phyloP scores from a whole-genome alignment of 2,113 vertebrate genomes.

The Megalops atlanticus region DNA sequence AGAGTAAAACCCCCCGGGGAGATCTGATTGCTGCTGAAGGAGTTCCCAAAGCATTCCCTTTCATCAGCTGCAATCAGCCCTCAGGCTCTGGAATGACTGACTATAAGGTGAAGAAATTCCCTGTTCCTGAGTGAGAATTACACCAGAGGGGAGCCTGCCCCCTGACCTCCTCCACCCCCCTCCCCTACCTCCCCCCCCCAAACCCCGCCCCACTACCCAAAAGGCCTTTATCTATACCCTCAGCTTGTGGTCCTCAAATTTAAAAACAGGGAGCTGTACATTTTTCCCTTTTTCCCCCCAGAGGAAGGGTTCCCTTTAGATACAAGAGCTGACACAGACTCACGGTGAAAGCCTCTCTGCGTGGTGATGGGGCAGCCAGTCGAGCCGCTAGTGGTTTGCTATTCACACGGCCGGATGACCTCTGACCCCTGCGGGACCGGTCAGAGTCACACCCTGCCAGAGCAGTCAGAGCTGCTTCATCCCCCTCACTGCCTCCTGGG shows the following conservation, averaged over 20 bases:
- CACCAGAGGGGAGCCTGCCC: conserved; percentile 15
- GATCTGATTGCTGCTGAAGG: not conserved
- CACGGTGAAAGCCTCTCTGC: too few species aligned
- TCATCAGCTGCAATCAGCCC: not conserved
- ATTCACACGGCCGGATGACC: too few species aligned
- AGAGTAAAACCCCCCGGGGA: not conserved
- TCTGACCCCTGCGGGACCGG: too few species aligned
- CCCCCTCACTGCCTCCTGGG: not conserved
- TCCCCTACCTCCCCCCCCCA: too few species aligned
- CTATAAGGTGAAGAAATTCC: not conserved
- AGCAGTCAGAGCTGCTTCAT: not conserved
- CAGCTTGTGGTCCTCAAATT: not conserved
- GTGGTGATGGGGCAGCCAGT: too few species aligned
- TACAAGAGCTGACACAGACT: conserved; percentile 6
- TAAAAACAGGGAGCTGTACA: too few species aligned
- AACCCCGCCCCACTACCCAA: too few species aligned
- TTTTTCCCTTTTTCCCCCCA: too few species aligned
- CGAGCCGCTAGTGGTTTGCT: too few species aligned
- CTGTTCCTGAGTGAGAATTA: not conserved
- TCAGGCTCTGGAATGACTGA: conserved; percentile 10
- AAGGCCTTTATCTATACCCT: not conserved
- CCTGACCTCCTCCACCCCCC: too few species aligned
- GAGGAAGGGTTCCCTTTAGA: not conserved
- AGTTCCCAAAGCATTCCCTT: not conserved
- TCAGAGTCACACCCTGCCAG: too few species aligned